These are phyloP conservation scores for Gadus chalcogrammus DNA, from an alignment of 2,113 vertebrate species.

Conservation along the genomic window DNA sequence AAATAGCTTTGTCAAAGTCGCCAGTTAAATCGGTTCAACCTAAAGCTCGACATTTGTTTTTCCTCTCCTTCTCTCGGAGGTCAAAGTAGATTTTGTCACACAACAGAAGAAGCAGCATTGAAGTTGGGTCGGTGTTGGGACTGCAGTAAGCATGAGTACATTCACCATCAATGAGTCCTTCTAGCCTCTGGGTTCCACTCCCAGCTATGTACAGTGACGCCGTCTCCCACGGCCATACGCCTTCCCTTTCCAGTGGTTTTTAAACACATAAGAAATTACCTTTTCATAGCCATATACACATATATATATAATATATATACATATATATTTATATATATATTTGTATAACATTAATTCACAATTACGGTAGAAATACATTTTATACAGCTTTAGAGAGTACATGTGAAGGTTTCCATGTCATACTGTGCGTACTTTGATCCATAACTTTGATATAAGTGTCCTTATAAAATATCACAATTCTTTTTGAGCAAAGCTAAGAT, in stretches of 20 bases:
- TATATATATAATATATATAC: slow-evolving; percentile 46
- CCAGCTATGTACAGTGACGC: slow-evolving; percentile 93
- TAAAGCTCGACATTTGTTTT: slow-evolving; percentile 64
- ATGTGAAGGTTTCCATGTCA: slow-evolving; percentile 81
- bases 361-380: slow-evolving; percentile 97
- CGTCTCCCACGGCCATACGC: slow-evolving; percentile 53
- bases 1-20: slow-evolving; percentile 65
- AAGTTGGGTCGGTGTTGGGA: slow-evolving; percentile 83
- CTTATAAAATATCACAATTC: slow-evolving; percentile 77
- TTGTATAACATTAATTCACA: slow-evolving; percentile 94
- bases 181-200: slow-evolving; percentile 87
- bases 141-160: slow-evolving; percentile 95
- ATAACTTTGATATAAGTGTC: slow-evolving; percentile 70
- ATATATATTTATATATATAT: slow-evolving; percentile 86
- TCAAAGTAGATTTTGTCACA: slow-evolving; percentile 85
- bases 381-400: slow-evolving; percentile 84
- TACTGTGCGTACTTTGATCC: slow-evolving; percentile 68
- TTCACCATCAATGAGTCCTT: slow-evolving; percentile 95
- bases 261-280: slow-evolving; percentile 98
- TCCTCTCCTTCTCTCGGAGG: slow-evolving; percentile 66
- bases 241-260: slow-evolving; percentile 65
- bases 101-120: slow-evolving; percentile 94
- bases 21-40: slow-evolving; percentile 66
- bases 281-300: slow-evolving; percentile 81
- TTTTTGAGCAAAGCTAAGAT: slow-evolving; percentile 80